A percentile compares a stretch with the other conserved stretches of the same genome.
Conservation (phyloP, 2,113 vertebrate species). For the Vulpes ferrilata region DNA sequence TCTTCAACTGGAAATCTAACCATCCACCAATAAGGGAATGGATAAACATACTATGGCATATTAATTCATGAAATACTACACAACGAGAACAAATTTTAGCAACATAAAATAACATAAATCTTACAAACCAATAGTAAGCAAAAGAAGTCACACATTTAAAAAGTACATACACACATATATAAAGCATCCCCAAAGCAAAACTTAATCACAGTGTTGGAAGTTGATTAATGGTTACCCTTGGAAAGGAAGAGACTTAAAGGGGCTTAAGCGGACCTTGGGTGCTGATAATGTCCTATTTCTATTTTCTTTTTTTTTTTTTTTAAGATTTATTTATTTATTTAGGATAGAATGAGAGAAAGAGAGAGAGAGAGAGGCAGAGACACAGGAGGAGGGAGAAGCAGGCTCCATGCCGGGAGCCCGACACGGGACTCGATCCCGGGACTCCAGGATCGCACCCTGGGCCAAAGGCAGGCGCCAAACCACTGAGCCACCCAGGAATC, state of each 20-base stretch:
- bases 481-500: too few species aligned
- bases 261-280: neutral
- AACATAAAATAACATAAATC: neutral
- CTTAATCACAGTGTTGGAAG: slow-evolving; percentile 37
- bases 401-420: too few species aligned
- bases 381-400: too few species aligned
- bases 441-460: too few species aligned
- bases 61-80: neutral
- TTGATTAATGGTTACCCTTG: neutral
- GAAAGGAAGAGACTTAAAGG: neutral
- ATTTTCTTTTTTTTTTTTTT: neutral
- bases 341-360: neutral
- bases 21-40: neutral
- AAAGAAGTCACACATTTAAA: neutral
- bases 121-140: neutral
- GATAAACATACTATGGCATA: neutral
- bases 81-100: slow-evolving; percentile 2
- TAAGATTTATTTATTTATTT: neutral
- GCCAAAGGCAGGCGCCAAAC: too few species aligned
- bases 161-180: neutral
- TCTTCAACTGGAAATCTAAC: neutral
- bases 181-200: neutral
- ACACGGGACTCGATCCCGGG: too few species aligned
- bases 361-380: neutral
- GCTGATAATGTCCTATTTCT: neutral